Evolutionary conservation across 2,888 invertebrate species (phyloP).

Genomic region (Augochlorella aurata): DNA sequence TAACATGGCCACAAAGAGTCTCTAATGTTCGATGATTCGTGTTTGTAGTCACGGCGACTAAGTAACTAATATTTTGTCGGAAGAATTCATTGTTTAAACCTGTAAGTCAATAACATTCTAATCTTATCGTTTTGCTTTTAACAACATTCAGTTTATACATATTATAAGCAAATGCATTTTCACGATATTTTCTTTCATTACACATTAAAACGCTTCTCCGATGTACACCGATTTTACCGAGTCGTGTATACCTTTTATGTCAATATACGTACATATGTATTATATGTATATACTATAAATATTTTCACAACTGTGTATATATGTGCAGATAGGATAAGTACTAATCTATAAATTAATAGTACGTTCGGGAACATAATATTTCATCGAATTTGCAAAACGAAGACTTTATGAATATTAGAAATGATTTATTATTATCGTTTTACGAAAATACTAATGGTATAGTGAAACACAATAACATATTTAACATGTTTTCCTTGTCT

Average conservation of each 20-base stretch:
- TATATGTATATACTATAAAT: background rate
- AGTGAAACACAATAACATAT: background rate
- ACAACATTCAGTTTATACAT: background rate
- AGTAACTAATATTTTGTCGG: slow-evolving; percentile 3
- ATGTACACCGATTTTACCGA: background rate
- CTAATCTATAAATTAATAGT: background rate
- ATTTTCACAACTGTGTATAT: background rate
- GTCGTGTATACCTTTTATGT: background rate
- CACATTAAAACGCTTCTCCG: background rate
- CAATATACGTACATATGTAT: too few relatives aligned
- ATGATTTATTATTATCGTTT: background rate
- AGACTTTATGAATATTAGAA: background rate
- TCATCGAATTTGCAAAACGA: slow-evolving; percentile 3
- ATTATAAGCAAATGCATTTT: background rate
- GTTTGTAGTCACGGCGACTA: slow-evolving; percentile 10
- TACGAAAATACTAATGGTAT: background rate
- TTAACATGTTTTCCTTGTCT: slow-evolving; percentile 14
- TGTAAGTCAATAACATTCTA: background rate
- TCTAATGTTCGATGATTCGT: background rate
- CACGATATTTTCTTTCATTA: background rate
- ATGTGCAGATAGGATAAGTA: too few relatives aligned
- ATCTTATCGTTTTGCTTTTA: background rate
- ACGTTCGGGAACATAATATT: slow-evolving; percentile 17
- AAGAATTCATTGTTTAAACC: slow-evolving; percentile 6
- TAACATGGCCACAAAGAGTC: background rate